Evolutionary conservation across 2,113 vertebrate species (phyloP).

Genomic region (Cnemophilus loriae): DNA sequence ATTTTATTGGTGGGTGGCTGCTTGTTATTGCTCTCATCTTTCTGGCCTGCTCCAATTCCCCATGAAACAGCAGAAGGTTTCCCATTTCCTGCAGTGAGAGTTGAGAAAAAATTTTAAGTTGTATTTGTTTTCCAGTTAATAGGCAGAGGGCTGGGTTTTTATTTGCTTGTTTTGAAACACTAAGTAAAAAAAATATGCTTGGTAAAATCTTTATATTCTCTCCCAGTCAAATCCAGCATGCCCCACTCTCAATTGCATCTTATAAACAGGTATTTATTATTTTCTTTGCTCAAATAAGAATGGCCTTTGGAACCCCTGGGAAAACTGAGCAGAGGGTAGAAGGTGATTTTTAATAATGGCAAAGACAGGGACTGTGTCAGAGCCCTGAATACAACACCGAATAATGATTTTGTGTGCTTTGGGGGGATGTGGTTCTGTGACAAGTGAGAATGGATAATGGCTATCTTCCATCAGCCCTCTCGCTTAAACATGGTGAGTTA

Average conservation of each 20-base stretch:
- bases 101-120: not conserved
- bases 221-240: not conserved
- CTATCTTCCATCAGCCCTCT: not conserved
- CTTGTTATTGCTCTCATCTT: not conserved
- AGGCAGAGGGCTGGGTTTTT: not conserved
- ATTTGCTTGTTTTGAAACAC: not conserved
- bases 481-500: not conserved
- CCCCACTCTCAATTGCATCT: not conserved
- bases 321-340: not conserved
- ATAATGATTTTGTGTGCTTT: not conserved
- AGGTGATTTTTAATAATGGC: not conserved
- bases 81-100: not conserved
- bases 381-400: not conserved
- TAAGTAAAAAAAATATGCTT: not conserved
- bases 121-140: not conserved
- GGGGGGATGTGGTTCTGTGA: not conserved
- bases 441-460: not conserved
- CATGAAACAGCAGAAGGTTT: not conserved
- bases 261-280: not conserved
- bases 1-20: conserved; percentile 8
- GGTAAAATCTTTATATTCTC: not conserved
- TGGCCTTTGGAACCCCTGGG: not conserved
- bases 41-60: not conserved
- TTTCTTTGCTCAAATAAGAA: not conserved
- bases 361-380: not conserved